Evolutionary conservation across 1,140 invertebrate species (phyloP).

Genomic region (Drosophila mayri): DNA sequence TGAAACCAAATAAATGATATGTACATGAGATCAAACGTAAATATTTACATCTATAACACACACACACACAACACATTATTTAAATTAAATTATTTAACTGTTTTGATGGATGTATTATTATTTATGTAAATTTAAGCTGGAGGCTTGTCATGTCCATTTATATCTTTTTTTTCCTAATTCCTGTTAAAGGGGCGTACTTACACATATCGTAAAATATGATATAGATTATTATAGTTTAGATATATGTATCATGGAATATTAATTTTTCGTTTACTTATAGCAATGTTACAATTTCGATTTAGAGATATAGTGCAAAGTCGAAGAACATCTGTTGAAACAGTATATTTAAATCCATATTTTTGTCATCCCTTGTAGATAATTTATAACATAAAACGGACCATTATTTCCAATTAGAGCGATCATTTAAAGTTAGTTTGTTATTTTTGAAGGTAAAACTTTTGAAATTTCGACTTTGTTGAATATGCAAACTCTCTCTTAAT

Average conservation of each 20-base stretch:
- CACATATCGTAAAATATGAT: neutral
- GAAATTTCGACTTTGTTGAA: neutral
- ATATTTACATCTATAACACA: constrained; percentile 11
- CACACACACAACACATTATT: neutral
- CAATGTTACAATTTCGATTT: no score
- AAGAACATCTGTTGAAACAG: no score
- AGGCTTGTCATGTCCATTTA: neutral
- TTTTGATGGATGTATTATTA: neutral
- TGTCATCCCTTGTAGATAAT: fast-evolving
- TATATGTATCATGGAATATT: no score
- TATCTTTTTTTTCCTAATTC: neutral
- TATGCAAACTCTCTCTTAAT: neutral
- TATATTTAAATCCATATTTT: no score
- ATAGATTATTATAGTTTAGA: no score
- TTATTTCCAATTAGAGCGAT: no score
- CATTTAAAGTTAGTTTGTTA: neutral
- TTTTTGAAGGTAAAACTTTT: neutral
- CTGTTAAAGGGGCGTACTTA: no score
- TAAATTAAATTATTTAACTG: neutral
- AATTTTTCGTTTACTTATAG: no score
- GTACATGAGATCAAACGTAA: constrained; percentile 33
- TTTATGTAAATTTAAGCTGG: neutral
- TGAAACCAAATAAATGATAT: constrained; percentile 50
- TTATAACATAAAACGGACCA: no score
- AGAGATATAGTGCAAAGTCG: no score